Percentiles rank a stretch among this genome's conserved stretches.
Conservation (phyloP, 1,140 invertebrate genomes). For the Nilaparvata lugens region DNA sequence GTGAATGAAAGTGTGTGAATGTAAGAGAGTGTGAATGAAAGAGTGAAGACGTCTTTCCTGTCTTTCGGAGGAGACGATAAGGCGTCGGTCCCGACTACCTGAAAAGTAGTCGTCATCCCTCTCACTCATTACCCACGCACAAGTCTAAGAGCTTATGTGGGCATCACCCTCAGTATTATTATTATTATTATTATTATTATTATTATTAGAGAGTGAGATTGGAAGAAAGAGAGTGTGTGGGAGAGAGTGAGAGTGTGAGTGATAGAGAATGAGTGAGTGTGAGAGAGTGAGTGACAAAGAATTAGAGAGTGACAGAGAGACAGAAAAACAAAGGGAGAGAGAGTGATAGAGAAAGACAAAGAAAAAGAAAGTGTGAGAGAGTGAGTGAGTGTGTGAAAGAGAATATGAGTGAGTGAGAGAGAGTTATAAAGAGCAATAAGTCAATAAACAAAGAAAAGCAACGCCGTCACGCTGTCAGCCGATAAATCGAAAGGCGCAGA, state of each 20-base stretch:
- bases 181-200: no score
- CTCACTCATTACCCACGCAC: no score
- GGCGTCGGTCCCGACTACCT: no score
- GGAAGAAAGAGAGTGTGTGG: no score
- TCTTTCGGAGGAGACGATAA: no score
- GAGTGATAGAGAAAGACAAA: slow-evolving; percentile 13
- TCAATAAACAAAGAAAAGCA: no score
- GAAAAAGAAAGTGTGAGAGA: slow-evolving; percentile 8
- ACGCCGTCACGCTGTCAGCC: no score
- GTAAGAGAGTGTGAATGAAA: slow-evolving; percentile 11
- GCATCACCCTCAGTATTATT: no score
- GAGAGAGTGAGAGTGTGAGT: slow-evolving; percentile 4
- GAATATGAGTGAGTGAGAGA: slow-evolving; percentile 15
- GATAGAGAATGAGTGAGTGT: slow-evolving; percentile 11
- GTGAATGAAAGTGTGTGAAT: slow-evolving; percentile 11
- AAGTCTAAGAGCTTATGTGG: no score
- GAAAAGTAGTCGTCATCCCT: no score
- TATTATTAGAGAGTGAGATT: no score
- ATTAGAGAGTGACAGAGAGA: slow-evolving; percentile 13
- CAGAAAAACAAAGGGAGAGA: slow-evolving; percentile 7
- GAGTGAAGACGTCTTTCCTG: slow-evolving; percentile 7
- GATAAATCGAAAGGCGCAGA: no score
- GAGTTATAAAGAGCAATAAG: slow-evolving; percentile 15
- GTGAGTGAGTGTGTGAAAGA: slow-evolving; percentile 13
- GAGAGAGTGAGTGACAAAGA: slow-evolving; percentile 12